Base-by-base conservation (phyloP, 1,140 invertebrate species). In the Ctenoplectra terminalis region DNA sequence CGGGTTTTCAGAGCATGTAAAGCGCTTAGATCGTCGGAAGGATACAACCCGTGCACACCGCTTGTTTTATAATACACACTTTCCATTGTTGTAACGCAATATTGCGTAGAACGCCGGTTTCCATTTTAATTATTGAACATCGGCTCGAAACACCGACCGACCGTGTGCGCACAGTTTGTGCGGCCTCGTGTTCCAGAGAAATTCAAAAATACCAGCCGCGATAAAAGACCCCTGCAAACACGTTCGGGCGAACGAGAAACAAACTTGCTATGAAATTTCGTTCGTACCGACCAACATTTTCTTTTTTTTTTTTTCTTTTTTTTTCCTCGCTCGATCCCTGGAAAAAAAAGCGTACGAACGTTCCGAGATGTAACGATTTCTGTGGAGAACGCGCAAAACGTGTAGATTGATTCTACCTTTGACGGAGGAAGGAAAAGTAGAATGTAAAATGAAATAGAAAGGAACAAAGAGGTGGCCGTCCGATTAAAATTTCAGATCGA, bases 41-140 rank as follows among this genome's bases (percentile, higher is more conserved):
- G 43, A 64, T 74, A 63, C 8, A 50, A 40, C 23, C 26, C 23
- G 29, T 17, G 23, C 31, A 46, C 26, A 2, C 31, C 17, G 31
- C 23, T 63, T 43, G 31, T 61, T 74, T 63, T 74, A 34, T 23
- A 37, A 37, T 34, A 37, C 40, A 31, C 37, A 60, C n/a, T 48
- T 48, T 61, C 43, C 43, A 63, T 63, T 43, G 58, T 50, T 64
- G 23, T 43, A 46, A 26, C 58, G 29, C 43, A 34, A 43, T 43
- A 43, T 64, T 20, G n/a, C 43, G 72, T 50, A n/a, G 13, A 31
- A n/a, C 29, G 58, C 26, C 20, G 15, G 26, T 61, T 74, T 37
- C n/a, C n/a, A 50, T 63, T 74, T 74, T 74, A 74, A 74, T 74
- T 50, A 74, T 74, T 0, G 58, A 74, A 64, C 43, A 17, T 0